These are phyloP conservation scores for Polypterus bichir DNA, from an alignment of 2,113 vertebrate species.

Conservation along the genomic window DNA sequence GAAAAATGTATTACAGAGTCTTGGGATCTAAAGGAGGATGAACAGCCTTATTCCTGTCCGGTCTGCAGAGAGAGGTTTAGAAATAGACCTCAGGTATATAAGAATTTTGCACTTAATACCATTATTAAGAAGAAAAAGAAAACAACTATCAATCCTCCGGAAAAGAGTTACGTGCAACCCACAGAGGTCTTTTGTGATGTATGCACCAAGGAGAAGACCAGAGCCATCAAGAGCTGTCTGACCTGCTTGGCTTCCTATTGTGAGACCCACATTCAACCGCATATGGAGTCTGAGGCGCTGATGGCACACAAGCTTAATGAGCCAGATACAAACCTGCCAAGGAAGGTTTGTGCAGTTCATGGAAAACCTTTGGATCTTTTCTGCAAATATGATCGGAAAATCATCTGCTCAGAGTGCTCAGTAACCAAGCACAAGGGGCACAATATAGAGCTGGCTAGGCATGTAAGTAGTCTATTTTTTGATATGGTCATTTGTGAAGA, in stretches of 20 bases:
- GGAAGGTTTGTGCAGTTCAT: slow-evolving; percentile 10
- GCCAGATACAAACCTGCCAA: not conserved
- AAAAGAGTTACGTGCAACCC: not conserved
- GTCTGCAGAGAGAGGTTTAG: slow-evolving; percentile 32
- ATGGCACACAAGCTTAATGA: slow-evolving; percentile 14
- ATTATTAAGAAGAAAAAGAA: slow-evolving; percentile 25
- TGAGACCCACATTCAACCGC: slow-evolving; percentile 12
- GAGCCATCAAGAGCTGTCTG: slow-evolving; percentile 29
- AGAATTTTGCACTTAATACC: slow-evolving; percentile 31
- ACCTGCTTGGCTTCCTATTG: slow-evolving; percentile 36
- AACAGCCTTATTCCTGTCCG: slow-evolving; percentile 18
- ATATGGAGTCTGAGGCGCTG: slow-evolving; percentile 8
- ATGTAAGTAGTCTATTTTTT: not conserved
- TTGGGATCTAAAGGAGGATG: slow-evolving; percentile 19
- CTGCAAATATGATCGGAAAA: slow-evolving; percentile 14
- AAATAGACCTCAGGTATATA: slow-evolving; percentile 18
- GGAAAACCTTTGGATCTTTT: slow-evolving; percentile 16
- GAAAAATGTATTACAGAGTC: slow-evolving; percentile 27
- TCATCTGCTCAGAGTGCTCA: slow-evolving; percentile 10
- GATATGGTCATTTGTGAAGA: too few relatives aligned
- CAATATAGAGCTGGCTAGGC: not conserved
- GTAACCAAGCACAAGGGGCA: slow-evolving; percentile 11
- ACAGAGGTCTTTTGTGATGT: slow-evolving; percentile 15
- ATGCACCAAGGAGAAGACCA: not conserved
- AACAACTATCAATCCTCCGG: too few relatives aligned